Evolutionary conservation across 2,113 vertebrate genomes (phyloP).

Genomic region (Kryptolebias marmoratus): DNA sequence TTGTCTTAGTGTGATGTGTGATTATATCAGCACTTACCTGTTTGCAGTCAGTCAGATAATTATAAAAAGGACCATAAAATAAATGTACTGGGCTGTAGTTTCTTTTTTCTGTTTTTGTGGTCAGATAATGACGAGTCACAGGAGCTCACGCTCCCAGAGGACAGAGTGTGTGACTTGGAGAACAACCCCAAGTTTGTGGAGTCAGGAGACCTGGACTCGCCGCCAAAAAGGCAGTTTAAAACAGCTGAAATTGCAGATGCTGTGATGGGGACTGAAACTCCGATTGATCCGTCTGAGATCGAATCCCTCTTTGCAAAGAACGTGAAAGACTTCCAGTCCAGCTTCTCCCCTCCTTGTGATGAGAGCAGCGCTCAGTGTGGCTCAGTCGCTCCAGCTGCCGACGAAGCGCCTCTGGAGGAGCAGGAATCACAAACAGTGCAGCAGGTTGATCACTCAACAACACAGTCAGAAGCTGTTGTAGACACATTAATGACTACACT

Average conservation of each 20-base stretch:
- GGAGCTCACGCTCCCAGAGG: constrained; percentile 54
- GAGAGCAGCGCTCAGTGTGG: constrained; percentile 62
- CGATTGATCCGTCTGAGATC: constrained; percentile 72
- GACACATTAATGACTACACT: background rate
- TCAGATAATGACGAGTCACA: constrained; percentile 57
- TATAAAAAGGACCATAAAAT: background rate
- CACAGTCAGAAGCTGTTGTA: background rate
- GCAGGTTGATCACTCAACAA: constrained; percentile 40
- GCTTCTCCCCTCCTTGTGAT: constrained; percentile 63
- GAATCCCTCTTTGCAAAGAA: constrained; percentile 85
- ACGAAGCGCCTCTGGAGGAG: constrained; percentile 32
- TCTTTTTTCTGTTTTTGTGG: background rate
- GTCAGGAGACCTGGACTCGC: constrained; percentile 49
- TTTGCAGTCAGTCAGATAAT: background rate
- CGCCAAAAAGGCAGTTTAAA: constrained; percentile 77
- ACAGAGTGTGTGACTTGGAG: constrained; percentile 39
- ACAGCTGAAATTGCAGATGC: constrained; percentile 85
- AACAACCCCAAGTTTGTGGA: constrained; percentile 73
- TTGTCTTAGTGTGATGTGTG: background rate
- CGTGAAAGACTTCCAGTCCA: constrained; percentile 62
- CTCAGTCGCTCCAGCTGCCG: constrained; percentile 19
- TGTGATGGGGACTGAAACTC: constrained; percentile 78
- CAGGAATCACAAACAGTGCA: constrained; percentile 40
- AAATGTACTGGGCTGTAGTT: fast-evolving
- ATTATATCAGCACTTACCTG: background rate